A percentile compares a stretch with the other conserved stretches of the same genome.
These are phyloP conservation scores for Glaucopsyche alexis DNA, from an alignment of 2,888 invertebrate genomes.

Conservation along the genomic window DNA sequence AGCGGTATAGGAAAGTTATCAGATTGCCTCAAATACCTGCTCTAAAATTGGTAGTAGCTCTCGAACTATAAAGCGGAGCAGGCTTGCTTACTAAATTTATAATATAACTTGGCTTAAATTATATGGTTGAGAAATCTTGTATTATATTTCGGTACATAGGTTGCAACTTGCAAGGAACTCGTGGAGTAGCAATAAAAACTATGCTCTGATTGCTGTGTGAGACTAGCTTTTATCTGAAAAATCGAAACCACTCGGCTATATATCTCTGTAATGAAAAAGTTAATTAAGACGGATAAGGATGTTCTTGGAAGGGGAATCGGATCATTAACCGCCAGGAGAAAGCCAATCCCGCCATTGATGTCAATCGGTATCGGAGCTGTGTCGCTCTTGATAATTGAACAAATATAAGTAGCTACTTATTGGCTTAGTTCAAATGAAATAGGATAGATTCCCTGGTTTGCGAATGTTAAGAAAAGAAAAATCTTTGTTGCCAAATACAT, in stretches of 20 bases:
- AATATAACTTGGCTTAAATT: too few species aligned
- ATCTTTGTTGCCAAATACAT: too few species aligned
- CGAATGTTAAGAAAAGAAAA: too few species aligned
- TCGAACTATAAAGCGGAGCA: too few species aligned
- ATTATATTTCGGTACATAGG: too few species aligned
- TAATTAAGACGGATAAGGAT: slow-evolving; percentile 26
- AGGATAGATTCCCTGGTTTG: too few species aligned
- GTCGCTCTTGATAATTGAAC: neutral
- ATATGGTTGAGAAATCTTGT: too few species aligned
- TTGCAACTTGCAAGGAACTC: too few species aligned
- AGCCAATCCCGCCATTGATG: slow-evolving; percentile 12
- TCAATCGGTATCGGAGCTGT: neutral
- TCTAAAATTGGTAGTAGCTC: too few species aligned
- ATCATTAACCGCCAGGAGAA: slow-evolving; percentile 21
- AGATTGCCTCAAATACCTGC: too few species aligned
- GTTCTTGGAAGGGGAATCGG: slow-evolving; percentile 21
- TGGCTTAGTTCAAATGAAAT: neutral
- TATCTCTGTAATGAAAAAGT: slow-evolving; percentile 23
- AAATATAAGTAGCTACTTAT: neutral
- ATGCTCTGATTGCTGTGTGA: neutral
- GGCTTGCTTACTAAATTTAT: too few species aligned
- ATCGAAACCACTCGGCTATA: neutral
- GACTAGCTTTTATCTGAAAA: neutral
- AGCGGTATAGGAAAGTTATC: too few species aligned
- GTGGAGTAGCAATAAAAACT: neutral